phyloP scores from a whole-genome alignment of 2,113 vertebrate genomes.

The Nibea albiflora region DNA sequence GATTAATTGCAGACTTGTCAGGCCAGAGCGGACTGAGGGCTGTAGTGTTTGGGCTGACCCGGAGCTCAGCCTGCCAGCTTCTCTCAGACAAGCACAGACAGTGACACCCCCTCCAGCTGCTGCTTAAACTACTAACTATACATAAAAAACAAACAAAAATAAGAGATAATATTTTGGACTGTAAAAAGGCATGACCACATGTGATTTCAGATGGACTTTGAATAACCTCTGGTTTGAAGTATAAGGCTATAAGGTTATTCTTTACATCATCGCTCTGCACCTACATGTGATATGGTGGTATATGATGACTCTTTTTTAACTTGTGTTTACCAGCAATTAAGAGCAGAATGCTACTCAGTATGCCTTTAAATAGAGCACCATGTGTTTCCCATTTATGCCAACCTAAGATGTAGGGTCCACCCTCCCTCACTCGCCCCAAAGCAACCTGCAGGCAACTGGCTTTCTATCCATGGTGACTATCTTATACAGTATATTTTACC shows the following conservation, averaged over 20 bases:
- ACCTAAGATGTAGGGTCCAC: slow-evolving; percentile 74
- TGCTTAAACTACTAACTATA: too few species aligned
- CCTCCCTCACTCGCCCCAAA: slow-evolving; percentile 71
- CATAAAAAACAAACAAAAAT: too few species aligned
- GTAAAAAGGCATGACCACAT: too few species aligned
- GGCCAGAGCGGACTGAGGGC: too few species aligned
- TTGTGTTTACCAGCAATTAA: slow-evolving; percentile 14
- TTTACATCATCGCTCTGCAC: not conserved
- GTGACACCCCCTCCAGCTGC: too few species aligned
- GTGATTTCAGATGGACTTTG: not conserved
- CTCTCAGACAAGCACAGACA: too few species aligned
- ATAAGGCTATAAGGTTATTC: not conserved
- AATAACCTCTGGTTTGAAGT: too few species aligned
- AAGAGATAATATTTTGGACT: too few species aligned
- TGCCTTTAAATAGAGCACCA: slow-evolving; percentile 54
- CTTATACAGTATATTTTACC: slow-evolving; percentile 34
- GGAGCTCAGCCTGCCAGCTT: too few species aligned
- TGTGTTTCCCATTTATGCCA: slow-evolving; percentile 71
- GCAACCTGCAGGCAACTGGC: slow-evolving; percentile 75
- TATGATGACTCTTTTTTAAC: not conserved
- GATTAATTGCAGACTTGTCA: too few species aligned
- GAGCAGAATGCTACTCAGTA: slow-evolving; percentile 7
- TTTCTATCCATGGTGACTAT: slow-evolving; percentile 84
- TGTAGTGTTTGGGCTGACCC: too few species aligned
- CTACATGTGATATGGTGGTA: not conserved